phyloP scores from a whole-genome alignment of 2,888 invertebrate genomes.

The Caenorhabditis auriculariae region DNA sequence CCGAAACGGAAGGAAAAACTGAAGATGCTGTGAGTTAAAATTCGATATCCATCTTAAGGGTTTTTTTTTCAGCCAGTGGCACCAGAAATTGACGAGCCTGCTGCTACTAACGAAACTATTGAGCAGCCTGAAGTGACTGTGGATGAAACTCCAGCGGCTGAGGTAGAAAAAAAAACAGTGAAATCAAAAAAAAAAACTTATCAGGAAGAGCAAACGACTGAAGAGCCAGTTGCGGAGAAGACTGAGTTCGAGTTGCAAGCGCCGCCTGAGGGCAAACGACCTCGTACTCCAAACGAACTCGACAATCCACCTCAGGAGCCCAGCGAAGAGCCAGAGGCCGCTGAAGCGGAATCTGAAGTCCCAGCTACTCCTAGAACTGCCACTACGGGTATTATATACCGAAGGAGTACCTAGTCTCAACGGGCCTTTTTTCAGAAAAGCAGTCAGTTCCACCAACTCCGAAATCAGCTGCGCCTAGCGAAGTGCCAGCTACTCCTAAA shows the following conservation, averaged over 20 bases:
- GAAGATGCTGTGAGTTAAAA: too few species aligned
- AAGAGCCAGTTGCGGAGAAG: conserved; percentile 28
- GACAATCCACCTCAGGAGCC: conserved; percentile 42
- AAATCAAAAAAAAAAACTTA: too few species aligned
- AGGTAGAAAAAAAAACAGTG: conserved; percentile 2
- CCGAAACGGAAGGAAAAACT: too few species aligned
- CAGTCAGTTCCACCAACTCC: conserved; percentile 40
- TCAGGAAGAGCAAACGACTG: conserved; percentile 14
- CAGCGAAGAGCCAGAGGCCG: conserved; percentile 34
- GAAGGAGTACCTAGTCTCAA: not conserved
- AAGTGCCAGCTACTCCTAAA: conserved; percentile 30
- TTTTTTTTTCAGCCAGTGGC: not conserved
- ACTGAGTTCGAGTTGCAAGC: conserved; percentile 57
- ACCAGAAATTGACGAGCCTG: not conserved
- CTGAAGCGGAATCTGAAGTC: conserved; percentile 23
- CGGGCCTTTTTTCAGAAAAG: conserved; percentile 17
- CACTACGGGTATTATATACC: conserved; percentile 14
- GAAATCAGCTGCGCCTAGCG: conserved; percentile 21
- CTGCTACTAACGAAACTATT: conserved; percentile 5
- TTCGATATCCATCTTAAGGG: not conserved
- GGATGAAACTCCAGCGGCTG: conserved; percentile 22
- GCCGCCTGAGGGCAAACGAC: conserved; percentile 58
- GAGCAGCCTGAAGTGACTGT: conserved; percentile 10
- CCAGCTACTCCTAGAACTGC: conserved; percentile 42
- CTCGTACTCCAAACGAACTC: conserved; percentile 59